Percentiles rank a stretch among this genome's conserved stretches.
These are phyloP conservation scores for Centropyge bicolor DNA, from an alignment of 2,797 vertebrate genomes.

Conservation along the genomic window DNA sequence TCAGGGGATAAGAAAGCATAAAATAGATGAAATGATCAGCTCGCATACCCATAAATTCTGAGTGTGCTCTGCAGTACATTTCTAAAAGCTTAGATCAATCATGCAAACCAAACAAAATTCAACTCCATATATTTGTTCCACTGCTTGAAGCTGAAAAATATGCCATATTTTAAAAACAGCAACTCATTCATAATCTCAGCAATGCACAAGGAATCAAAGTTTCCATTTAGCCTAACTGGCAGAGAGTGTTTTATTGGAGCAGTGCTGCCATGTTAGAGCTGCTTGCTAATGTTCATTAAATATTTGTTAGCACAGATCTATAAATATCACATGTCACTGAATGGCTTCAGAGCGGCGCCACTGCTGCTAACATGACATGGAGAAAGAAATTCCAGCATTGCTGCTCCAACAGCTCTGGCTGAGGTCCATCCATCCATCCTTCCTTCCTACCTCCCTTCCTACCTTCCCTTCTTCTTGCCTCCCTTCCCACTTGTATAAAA, in stretches of 20 bases:
- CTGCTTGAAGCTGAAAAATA: background rate
- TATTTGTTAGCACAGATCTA: constrained; percentile 88
- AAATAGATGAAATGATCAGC: background rate
- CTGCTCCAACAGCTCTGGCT: constrained; percentile 37
- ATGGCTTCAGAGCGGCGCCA: constrained; percentile 84
- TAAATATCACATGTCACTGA: constrained; percentile 88
- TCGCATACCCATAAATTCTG: accelerated
- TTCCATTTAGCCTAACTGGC: constrained; percentile 33
- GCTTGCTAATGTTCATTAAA: constrained; percentile 88
- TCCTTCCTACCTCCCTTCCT: background rate
- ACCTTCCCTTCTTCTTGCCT: background rate
- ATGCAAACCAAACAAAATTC: background rate
- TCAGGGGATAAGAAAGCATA: background rate
- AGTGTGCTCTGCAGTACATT: background rate
- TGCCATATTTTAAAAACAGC: background rate
- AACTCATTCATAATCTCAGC: constrained; percentile 18
- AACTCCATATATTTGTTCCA: background rate
- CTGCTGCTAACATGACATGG: constrained; percentile 79
- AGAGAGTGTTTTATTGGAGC: constrained; percentile 61
- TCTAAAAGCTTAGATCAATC: background rate
- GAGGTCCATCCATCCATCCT: constrained; percentile 12
- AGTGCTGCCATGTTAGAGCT: constrained; percentile 72
- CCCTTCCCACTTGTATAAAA: background rate
- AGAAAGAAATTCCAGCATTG: constrained; percentile 72
- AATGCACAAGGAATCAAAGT: constrained; percentile 43